Conservation (phyloP, 2,888 invertebrate species). For the Eilema caniola region DNA sequence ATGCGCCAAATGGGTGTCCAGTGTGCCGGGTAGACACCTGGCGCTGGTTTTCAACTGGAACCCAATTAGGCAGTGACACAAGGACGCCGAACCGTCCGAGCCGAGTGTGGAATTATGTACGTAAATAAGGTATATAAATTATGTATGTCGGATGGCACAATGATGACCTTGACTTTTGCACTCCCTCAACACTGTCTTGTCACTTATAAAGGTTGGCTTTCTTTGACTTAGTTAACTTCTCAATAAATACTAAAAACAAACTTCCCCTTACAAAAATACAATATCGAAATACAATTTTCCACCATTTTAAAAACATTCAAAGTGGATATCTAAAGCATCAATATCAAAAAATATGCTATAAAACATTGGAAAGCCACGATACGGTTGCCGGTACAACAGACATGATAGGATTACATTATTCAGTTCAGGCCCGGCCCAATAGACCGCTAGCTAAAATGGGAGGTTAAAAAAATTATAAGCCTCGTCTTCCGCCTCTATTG, state of each 20-base stretch:
- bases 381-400: slow-evolving; percentile 32
- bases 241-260: not conserved
- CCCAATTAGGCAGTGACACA: no score
- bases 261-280: not conserved
- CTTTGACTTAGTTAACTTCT: not conserved
- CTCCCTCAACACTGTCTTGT: no score
- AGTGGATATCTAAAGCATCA: slow-evolving; percentile 16
- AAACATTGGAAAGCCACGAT: slow-evolving; percentile 38
- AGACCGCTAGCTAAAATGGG: slow-evolving; percentile 38
- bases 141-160: no score
- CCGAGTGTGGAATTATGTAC: no score
- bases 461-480: slow-evolving; percentile 51
- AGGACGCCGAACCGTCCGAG: no score
- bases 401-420: slow-evolving; percentile 54
- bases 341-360: slow-evolving; percentile 31
- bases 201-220: no score
- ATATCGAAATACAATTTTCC: not conserved
- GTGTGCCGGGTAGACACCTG: no score
- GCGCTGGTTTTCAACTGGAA: no score
- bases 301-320: slow-evolving; percentile 1
- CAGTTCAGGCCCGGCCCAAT: slow-evolving; percentile 44
- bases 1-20: no score
- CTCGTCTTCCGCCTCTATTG: slow-evolving; percentile 33
- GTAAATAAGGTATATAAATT: no score
- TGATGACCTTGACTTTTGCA: no score